Base-by-base conservation (phyloP, 2,797 vertebrate species). In the Artibeus lituratus region DNA sequence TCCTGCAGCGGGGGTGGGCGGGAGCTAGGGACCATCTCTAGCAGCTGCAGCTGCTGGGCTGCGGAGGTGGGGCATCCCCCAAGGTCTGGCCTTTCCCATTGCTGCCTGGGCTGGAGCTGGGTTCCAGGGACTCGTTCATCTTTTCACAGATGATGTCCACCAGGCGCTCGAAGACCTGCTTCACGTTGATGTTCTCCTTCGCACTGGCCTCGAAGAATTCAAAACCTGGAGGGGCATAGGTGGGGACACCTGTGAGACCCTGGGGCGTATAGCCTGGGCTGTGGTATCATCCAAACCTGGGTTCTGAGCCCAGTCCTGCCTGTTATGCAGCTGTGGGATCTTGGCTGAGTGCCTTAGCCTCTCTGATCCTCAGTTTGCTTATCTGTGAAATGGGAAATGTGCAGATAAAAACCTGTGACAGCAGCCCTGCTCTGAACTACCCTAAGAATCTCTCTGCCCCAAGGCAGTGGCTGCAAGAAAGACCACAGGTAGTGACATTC, bases 171-270 rank as follows among this genome's bases (percentile, higher is more conserved):
- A 99, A 99, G 94, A 99, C 99, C 98, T 99, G 99, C 98, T 99
- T 99, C 94, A 99, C 99, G 0, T 99, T 99, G 97, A 99, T 98
- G 98, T 99, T 99, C 97, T 99, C 99, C 97, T 99, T 99, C 1
- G 99, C 99, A 0, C 99, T 99, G 98, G 99, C 99, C 96, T 99
- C 99, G 0, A 99, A 99, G 98, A 99, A 99, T 97, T 99, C 99
- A 88, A 99, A 99, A 78, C 99, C 99, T 99, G 97, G 16, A 39
- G 98, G 53, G 70, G 88, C 15, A 67, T 3, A 77, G 37, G 37
- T 11, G 26, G 81, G 59, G n/a, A 84, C 22, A 51, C 26, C 32
- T 15, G 32, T 89, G 51, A 95, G 77, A 62, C 21, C 1, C 78
- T 5, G 1, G 29, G 12, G 24, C 15, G 21, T 57, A 67, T 18